Percentiles rank a stretch among this genome's conserved stretches.
These are phyloP conservation scores for Caranx ignobilis DNA, from an alignment of 2,113 vertebrate genomes.

Conservation along the genomic window DNA sequence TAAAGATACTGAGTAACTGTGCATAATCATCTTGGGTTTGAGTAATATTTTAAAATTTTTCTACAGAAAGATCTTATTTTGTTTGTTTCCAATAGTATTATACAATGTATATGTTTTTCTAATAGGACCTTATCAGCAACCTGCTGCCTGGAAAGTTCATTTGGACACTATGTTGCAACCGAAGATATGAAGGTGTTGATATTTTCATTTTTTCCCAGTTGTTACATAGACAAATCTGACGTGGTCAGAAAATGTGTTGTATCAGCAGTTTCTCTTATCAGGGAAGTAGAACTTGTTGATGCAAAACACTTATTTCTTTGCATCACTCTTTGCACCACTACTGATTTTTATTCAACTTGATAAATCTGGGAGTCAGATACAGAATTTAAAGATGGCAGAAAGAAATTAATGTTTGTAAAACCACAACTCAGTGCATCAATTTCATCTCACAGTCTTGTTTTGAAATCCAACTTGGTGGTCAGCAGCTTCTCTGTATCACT, in stretches of 20 bases:
- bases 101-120: too few species aligned
- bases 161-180: constrained; percentile 1
- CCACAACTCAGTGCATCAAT: background rate
- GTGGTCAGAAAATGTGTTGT: background rate
- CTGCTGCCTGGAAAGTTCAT: background rate
- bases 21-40: background rate
- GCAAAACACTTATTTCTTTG: background rate
- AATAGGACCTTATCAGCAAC: constrained; percentile 2
- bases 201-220: background rate
- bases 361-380: background rate
- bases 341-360: background rate
- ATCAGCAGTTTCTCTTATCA: background rate
- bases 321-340: background rate
- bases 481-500: background rate
- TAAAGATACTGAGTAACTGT: constrained; percentile 19
- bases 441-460: background rate
- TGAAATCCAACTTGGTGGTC: background rate
- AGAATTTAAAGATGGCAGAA: background rate
- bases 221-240: background rate
- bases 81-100: too few species aligned
- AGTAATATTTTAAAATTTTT: background rate
- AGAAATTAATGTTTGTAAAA: background rate
- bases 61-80: background rate
- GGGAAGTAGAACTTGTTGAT: background rate
- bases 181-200: background rate